phyloP scores from a whole-genome alignment of 2,797 vertebrate genomes.

The Mus caroli region DNA sequence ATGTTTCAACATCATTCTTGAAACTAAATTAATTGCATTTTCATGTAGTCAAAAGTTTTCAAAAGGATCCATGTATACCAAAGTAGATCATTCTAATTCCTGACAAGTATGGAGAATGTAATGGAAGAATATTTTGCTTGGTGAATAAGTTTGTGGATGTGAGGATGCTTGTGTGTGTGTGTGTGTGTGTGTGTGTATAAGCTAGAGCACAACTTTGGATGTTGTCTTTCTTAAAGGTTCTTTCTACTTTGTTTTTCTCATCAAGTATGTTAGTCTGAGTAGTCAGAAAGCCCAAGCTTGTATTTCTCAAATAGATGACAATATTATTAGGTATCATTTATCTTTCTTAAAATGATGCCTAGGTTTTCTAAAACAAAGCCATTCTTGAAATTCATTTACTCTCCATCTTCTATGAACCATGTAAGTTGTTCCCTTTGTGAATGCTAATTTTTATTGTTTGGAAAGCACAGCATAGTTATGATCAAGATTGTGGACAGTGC shows the following conservation, averaged over 20 bases:
- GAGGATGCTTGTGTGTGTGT: not conserved
- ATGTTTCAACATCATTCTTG: constrained; percentile 49
- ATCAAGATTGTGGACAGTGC: not conserved
- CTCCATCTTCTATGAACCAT: not conserved
- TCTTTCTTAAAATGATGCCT: not conserved
- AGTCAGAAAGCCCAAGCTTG: not conserved
- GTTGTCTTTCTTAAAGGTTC: not conserved
- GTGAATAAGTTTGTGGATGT: constrained; percentile 17
- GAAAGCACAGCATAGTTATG: not conserved
- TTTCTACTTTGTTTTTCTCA: not conserved
- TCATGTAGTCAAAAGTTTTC: constrained; percentile 34
- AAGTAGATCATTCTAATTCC: constrained; percentile 17
- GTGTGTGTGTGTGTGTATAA: not conserved
- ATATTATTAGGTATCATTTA: constrained; percentile 10
- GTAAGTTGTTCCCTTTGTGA: constrained; percentile 19
- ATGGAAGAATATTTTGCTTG: constrained; percentile 46
- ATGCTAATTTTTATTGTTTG: not conserved
- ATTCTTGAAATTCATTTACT: constrained; percentile 11
- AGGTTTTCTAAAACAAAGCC: not conserved
- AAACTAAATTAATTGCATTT: constrained; percentile 66
- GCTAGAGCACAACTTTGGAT: not conserved
- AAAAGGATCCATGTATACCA: not conserved
- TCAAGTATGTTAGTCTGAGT: not conserved
- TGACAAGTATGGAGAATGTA: constrained; percentile 49
- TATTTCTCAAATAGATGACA: constrained; percentile 35